Evolutionary conservation across 2,888 invertebrate species (phyloP).

Genomic region (Rambutsinella grinnellia): DNA sequence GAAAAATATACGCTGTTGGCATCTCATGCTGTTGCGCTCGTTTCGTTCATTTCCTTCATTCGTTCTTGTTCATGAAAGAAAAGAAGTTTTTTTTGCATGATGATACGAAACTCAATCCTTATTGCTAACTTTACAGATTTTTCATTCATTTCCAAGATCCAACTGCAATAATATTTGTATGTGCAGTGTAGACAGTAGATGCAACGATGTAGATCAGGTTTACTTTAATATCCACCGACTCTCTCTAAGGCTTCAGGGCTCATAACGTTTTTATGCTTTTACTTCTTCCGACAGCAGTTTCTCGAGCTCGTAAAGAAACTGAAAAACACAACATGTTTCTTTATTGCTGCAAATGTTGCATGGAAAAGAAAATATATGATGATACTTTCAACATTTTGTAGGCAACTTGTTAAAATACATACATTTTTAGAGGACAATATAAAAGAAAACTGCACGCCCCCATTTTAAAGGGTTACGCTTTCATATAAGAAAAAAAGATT

Average conservation of each 20-base stretch:
- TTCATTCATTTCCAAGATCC: neutral
- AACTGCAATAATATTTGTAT: constrained; percentile 3
- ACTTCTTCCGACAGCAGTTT: constrained; percentile 38
- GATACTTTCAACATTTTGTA: too few relatives aligned
- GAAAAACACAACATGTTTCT: constrained; percentile 19
- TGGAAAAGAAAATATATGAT: too few relatives aligned
- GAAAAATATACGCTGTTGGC: neutral
- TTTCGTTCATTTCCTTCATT: constrained; percentile 27
- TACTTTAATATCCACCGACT: too few relatives aligned
- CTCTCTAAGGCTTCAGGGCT: constrained; percentile 45
- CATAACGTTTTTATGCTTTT: constrained; percentile 47
- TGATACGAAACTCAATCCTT: too few relatives aligned
- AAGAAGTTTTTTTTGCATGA: too few relatives aligned
- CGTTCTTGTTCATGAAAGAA: too few relatives aligned
- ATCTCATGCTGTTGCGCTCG: constrained; percentile 16
- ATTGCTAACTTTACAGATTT: neutral
- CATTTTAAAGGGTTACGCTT: too few relatives aligned
- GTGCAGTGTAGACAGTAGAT: too few relatives aligned
- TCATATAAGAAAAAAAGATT: neutral
- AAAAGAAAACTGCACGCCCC: too few relatives aligned
- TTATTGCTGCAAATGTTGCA: neutral
- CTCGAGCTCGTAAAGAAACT: constrained; percentile 36
- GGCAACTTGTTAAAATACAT: too few relatives aligned
- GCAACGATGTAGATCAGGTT: too few relatives aligned
- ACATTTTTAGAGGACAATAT: too few relatives aligned